A percentile compares a stretch with the other conserved stretches of the same genome.
Conservation (phyloP, 2,888 invertebrate species). For the Cosmia pyralina region DNA sequence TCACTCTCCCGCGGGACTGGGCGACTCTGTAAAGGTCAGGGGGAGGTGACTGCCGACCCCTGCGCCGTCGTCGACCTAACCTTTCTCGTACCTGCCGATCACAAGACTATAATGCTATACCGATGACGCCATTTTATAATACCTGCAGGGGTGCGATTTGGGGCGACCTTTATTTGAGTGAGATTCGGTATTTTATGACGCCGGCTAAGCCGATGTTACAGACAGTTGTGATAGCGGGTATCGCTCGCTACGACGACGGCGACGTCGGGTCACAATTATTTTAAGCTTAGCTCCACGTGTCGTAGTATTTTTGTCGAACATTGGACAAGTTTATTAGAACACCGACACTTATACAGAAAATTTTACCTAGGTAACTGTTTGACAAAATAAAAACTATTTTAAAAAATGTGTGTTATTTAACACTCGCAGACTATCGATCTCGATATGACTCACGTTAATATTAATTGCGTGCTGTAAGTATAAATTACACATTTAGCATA, state of each 20-base stretch:
- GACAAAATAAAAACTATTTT: not conserved
- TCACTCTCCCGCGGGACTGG: slow-evolving; percentile 74
- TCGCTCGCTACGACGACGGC: slow-evolving; percentile 20
- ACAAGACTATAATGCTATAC: slow-evolving; percentile 69
- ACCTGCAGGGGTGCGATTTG: slow-evolving; percentile 75
- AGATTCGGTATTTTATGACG: slow-evolving; percentile 75
- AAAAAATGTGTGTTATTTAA: slow-evolving; percentile 24
- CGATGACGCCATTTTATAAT: slow-evolving; percentile 80
- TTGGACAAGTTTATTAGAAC: slow-evolving; percentile 41
- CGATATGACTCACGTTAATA: slow-evolving; percentile 42
- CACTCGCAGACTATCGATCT: slow-evolving; percentile 36
- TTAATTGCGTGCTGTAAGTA: slow-evolving; percentile 30
- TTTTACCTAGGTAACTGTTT: not conserved
- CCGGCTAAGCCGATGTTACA: slow-evolving; percentile 48
- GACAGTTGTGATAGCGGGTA: slow-evolving; percentile 36
- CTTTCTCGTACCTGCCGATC: slow-evolving; percentile 77
- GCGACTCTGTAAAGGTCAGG: slow-evolving; percentile 79
- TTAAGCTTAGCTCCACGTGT: slow-evolving; percentile 71
- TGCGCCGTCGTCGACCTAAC: slow-evolving; percentile 71
- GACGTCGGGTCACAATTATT: slow-evolving; percentile 63
- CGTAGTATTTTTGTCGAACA: slow-evolving; percentile 69
- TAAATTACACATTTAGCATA: slow-evolving; percentile 41
- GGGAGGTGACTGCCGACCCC: slow-evolving; percentile 70
- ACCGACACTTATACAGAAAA: slow-evolving; percentile 13
- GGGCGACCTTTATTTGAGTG: slow-evolving; percentile 74